Base-by-base conservation (phyloP, 2,797 vertebrate genomes). In the Sebastes flavidus region DNA sequence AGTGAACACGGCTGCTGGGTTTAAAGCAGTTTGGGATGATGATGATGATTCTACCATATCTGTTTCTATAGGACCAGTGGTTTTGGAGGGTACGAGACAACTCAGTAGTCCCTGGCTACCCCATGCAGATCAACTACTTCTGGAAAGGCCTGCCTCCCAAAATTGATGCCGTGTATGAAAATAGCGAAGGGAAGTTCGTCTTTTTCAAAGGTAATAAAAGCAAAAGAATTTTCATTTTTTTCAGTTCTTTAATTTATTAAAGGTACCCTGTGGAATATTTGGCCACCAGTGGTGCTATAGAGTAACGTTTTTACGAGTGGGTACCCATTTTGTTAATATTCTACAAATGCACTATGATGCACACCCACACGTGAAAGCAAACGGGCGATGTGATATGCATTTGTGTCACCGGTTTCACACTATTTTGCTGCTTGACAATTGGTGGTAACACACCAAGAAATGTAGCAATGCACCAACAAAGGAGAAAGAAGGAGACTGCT, bases 11-110 rank as follows among this genome's bases (percentile, higher is more conserved):
- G n/a, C 69, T 49, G 36, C 32, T 69, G 36, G 13, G 66, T 16
- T 68, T 34, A 71, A 55, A 56, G 56, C 16, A 16, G 38, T 36
- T 69, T 72, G 13, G 14, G 30, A 61, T 11, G n/a, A 10, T 24
- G 12, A 18, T 30, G 36, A 73, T 75, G 25, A 46, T 72, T 63
- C 16, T 34, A 25, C 34, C 10, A 6, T 61, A 8, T 84, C 9
- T 25, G 1, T 78, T 77, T 88, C 25, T 93, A 94, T 77, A 99
- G 98, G 98, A 99, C 93, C 98, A 99, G 84, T 99, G 98, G 98
- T 99, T 99, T 92, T 99, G 98, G 98, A 94, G 98, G 68, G 98
- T 99, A 60, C 96, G 98, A 79, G 99, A 99, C 93, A 99, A 99
- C 92, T 97, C 97, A 2, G 98, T 99, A 69, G 97, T 99, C 93